A percentile compares a stretch with the other conserved stretches of the same genome.
These are phyloP conservation scores for Orthosia gracilis DNA, from an alignment of 2,888 invertebrate genomes.

Conservation along the genomic window DNA sequence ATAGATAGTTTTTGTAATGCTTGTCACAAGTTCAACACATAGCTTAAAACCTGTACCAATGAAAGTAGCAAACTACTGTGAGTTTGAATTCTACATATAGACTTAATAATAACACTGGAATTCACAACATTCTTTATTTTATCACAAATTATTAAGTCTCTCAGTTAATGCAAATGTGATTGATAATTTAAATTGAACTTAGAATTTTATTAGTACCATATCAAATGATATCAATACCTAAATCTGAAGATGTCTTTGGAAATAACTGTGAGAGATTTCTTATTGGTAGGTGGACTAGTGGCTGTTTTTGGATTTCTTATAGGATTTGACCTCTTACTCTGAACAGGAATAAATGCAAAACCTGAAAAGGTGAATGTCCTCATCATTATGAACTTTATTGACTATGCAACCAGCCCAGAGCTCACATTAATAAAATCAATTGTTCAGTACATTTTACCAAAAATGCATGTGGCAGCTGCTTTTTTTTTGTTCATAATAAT, in stretches of 20 bases:
- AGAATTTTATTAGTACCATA: neutral
- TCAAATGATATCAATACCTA: neutral
- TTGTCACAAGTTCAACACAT: neutral
- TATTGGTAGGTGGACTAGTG: neutral
- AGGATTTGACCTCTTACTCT: no score
- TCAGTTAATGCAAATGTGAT: neutral
- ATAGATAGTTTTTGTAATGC: neutral
- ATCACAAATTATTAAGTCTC: neutral
- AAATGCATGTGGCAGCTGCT: no score
- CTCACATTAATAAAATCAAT: no score
- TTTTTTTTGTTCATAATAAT: no score
- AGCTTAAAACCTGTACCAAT: neutral
- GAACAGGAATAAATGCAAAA: no score
- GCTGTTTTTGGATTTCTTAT: no score
- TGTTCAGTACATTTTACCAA: no score
- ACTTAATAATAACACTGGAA: neutral
- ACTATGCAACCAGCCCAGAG: no score
- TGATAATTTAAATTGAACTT: no score
- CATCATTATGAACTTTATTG: no score
- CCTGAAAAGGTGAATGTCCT: no score
- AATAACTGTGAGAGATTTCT: neutral
- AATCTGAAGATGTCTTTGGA: neutral
- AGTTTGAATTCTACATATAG: neutral
- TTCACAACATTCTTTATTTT: neutral
- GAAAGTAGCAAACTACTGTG: neutral